These are phyloP conservation scores for Trachelipus rathkii DNA, from an alignment of 1,140 invertebrate species.

Conservation along the genomic window DNA sequence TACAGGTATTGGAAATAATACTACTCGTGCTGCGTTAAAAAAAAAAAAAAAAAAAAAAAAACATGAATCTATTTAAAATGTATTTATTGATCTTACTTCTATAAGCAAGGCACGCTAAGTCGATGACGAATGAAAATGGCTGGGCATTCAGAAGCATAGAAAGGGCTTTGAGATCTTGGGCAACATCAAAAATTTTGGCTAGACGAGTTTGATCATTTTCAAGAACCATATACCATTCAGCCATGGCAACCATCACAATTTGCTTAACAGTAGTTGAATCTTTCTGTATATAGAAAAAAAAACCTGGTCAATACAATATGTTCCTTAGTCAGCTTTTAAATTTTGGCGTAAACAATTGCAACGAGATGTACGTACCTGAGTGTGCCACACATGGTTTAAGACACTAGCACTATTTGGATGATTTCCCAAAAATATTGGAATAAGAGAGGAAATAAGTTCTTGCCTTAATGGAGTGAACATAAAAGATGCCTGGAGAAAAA, in stretches of 20 bases:
- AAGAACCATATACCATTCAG: slow-evolving; percentile 85
- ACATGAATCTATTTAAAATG: too few relatives aligned
- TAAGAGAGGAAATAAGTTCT: slow-evolving; percentile 40
- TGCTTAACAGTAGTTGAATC: slow-evolving; percentile 57
- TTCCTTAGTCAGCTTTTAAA: background rate
- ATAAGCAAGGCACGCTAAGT: slow-evolving; percentile 93
- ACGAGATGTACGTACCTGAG: slow-evolving; percentile 43
- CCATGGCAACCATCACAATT: slow-evolving; percentile 93
- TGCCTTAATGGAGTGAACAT: background rate
- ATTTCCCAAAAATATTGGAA: slow-evolving; percentile 57
- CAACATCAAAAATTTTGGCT: slow-evolving; percentile 90
- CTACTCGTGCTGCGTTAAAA: too few relatives aligned
- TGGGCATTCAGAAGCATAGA: slow-evolving; percentile 88
- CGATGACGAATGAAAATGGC: slow-evolving; percentile 93
- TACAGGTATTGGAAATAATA: too few relatives aligned
- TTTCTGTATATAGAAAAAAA: slow-evolving; percentile 44
- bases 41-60: too few relatives aligned
- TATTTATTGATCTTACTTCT: slow-evolving; percentile 51
- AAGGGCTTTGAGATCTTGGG: slow-evolving; percentile 93
- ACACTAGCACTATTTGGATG: slow-evolving; percentile 91
- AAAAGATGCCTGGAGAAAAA: background rate
- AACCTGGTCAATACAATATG: background rate
- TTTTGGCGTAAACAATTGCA: background rate
- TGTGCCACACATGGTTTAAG: slow-evolving; percentile 87
- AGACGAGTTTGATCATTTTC: slow-evolving; percentile 89